A percentile compares a stretch with the other conserved stretches of the same genome.
Conservation (phyloP, 2,113 vertebrate species). For the Pelodiscus sinensis region DNA sequence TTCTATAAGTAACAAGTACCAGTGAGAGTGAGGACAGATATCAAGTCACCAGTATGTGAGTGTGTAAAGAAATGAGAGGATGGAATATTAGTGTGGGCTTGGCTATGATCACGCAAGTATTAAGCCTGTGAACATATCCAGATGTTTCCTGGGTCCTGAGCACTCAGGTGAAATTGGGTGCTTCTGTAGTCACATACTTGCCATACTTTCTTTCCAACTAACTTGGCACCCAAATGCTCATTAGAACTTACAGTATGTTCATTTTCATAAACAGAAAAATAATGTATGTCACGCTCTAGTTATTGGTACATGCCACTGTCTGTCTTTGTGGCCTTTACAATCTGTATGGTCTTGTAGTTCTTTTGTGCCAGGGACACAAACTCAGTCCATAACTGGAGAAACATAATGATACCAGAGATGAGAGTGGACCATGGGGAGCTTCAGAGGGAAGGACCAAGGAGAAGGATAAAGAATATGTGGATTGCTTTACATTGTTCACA, state of each 20-base stretch:
- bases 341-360: too few species aligned
- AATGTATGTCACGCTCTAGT: not conserved
- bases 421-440: not conserved
- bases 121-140: not conserved
- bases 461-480: not conserved
- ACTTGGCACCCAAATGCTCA: not conserved
- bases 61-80: not conserved
- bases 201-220: not conserved
- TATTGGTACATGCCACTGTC: not conserved
- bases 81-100: not conserved
- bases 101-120: not conserved
- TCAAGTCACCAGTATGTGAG: not conserved
- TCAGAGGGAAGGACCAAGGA: not conserved
- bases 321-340: not conserved
- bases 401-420: not conserved
- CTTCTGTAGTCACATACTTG: not conserved
- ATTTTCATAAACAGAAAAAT: not conserved
- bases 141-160: not conserved
- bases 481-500: not conserved
- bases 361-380: not conserved
- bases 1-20: not conserved
- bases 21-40: not conserved
- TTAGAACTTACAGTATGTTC: not conserved
- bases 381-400: not conserved
- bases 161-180: not conserved